These are phyloP conservation scores for Rhineura floridana DNA, from an alignment of 2,113 vertebrate genomes.

Conservation along the genomic window DNA sequence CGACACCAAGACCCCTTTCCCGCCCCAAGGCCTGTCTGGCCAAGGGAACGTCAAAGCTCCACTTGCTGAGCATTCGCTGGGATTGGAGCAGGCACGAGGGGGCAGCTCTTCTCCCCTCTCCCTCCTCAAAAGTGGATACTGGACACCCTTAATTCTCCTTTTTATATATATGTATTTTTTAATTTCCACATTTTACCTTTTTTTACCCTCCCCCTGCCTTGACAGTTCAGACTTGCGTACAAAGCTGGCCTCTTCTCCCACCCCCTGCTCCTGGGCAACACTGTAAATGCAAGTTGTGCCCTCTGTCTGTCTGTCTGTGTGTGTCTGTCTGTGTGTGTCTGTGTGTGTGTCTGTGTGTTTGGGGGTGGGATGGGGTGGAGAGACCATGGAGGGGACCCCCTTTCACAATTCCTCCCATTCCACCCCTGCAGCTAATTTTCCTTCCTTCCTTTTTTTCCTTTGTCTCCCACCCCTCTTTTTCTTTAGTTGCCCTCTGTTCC, in stretches of 20 bases:
- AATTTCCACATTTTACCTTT: slow-evolving; percentile 31
- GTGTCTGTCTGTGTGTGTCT: background rate
- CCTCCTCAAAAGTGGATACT: background rate
- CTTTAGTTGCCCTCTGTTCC: background rate
- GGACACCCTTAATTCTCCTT: background rate
- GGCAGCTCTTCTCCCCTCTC: background rate
- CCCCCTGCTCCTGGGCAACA: background rate
- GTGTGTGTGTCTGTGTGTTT: background rate
- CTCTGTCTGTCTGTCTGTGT: too few species aligned
- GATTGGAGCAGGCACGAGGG: background rate
- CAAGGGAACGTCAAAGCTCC: background rate
- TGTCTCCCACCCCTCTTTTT: too few species aligned
- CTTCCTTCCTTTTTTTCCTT: background rate
- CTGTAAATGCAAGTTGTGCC: background rate
- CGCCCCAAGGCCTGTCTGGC: background rate
- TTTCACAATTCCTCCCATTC: background rate
- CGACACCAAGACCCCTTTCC: background rate
- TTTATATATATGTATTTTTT: slow-evolving; percentile 52
- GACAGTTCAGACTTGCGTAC: background rate
- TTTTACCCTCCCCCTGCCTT: background rate
- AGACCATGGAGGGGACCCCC: background rate
- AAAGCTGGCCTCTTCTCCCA: background rate
- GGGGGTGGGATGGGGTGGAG: too few species aligned
- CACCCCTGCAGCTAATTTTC: background rate
- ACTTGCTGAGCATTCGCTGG: background rate